A percentile compares a stretch with the other conserved stretches of the same genome.
Evolutionary conservation across 2,888 invertebrate species (phyloP).

Genomic region (Protodeltote pygarga): DNA sequence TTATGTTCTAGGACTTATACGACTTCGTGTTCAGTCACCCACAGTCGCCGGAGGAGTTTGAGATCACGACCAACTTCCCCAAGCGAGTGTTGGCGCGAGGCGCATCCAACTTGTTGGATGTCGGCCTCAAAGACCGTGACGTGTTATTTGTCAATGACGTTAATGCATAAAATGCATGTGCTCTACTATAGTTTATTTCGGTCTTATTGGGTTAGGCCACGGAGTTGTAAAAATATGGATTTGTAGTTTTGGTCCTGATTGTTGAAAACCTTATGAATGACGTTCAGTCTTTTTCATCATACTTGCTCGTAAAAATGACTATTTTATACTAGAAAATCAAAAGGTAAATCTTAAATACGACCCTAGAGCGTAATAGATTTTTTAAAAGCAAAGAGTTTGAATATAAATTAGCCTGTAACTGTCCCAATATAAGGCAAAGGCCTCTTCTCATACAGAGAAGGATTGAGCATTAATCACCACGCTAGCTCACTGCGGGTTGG

Average conservation of each 20-base stretch:
- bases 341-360: too few species aligned
- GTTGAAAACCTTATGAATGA: too few species aligned
- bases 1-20: constrained; percentile 92
- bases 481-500: too few species aligned
- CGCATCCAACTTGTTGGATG: constrained; percentile 88
- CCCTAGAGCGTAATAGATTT: too few species aligned
- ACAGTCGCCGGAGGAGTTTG: constrained; percentile 96
- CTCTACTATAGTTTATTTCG: constrained; percentile 19
- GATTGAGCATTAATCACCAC: too few species aligned
- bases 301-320: too few species aligned
- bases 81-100: constrained; percentile 92
- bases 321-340: too few species aligned
- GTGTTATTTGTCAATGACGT: constrained; percentile 97
- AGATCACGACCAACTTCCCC: constrained; percentile 98
- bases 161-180: constrained; percentile 88
- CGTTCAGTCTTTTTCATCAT: too few species aligned
- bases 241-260: not conserved
- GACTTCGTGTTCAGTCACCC: constrained; percentile 98
- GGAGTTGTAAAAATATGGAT: constrained; percentile 18
- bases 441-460: too few species aligned
- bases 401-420: too few species aligned
- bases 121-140: constrained; percentile 95
- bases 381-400: too few species aligned
- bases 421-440: too few species aligned
- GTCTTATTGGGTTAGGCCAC: constrained; percentile 10